A percentile compares a stretch with the other conserved stretches of the same genome.
Evolutionary conservation across 1,140 invertebrate genomes (phyloP).

Genomic region (Bombus waltoni): DNA sequence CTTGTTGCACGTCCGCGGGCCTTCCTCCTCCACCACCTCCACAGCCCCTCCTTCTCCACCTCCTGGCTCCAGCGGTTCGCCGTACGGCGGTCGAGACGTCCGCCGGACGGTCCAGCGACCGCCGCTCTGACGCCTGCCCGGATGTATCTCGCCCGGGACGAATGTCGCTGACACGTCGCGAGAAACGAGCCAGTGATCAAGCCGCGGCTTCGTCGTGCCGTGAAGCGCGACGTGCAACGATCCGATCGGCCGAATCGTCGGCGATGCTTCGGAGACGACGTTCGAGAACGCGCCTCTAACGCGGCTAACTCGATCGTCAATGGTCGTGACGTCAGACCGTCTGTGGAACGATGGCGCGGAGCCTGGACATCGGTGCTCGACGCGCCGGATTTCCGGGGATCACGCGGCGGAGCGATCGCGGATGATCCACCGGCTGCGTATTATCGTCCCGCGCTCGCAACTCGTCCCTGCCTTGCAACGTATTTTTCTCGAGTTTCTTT

Average conservation of each 20-base stretch:
- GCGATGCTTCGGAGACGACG: background rate
- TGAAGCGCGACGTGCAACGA: background rate
- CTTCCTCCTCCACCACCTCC: conserved; percentile 69
- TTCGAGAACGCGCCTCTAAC: background rate
- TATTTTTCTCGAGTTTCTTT: too few relatives aligned
- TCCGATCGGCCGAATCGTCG: background rate
- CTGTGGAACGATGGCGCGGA: background rate
- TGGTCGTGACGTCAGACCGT: background rate
- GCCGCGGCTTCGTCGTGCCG: conserved; percentile 19
- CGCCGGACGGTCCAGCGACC: conserved; percentile 64
- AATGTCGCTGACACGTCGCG: conserved; percentile 59
- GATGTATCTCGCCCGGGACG: conserved; percentile 63
- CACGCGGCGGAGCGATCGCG: background rate
- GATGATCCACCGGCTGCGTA: background rate
- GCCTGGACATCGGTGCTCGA: conserved; percentile 6
- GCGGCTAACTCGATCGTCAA: background rate
- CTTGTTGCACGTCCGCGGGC: conserved; percentile 79
- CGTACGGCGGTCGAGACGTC: conserved; percentile 62
- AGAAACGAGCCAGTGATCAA: conserved; percentile 46
- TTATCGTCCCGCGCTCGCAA: background rate
- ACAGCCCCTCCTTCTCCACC: conserved; percentile 46
- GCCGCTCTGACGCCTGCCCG: conserved; percentile 65
- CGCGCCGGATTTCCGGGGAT: background rate
- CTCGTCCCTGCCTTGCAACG: background rate
- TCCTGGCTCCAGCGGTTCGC: conserved; percentile 50